Base-by-base conservation (phyloP, 2,888 invertebrate species). In the Oscheius myriophilus region DNA sequence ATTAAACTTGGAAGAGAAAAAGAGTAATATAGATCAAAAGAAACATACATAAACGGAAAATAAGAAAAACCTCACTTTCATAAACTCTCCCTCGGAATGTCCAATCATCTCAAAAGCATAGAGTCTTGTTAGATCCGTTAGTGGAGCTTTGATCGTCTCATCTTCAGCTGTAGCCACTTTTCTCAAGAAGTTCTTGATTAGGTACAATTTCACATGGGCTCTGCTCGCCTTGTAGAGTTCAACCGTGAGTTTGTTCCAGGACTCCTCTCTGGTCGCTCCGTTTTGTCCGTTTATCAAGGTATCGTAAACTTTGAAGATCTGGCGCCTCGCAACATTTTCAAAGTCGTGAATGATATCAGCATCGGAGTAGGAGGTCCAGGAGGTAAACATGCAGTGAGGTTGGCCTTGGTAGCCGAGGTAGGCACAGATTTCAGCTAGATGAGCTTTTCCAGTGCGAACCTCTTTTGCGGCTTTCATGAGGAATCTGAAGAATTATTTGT, bases 191-290 rank as follows among this genome's bases (percentile, higher is more conserved):
- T 91, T 91, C 52, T 91, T 89, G 2, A 94, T 91, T 14, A 95
- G 88, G 85, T 93, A 92, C 25, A 91, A 91, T 63, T 94, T 91
- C 82, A 93, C 93, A 86, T 95, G 95, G 0, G 92, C 92, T 89
- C 93, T 93, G 0, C 95, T 93, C 7, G 94, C 93, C 64, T 91
- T 90, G 0, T 92, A 90, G 23, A 95, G 89, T 84, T 93, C 92
- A 52, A 95, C 92, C 0, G 94, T 93, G 1, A 92, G 91, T 86
- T 91, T 89, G 88, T 96, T 95, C 91, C 94, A 94, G 0, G 95
- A 94, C 84, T 93, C 92, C 84, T 94, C 93, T 41, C 90, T 90
- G 0, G 90, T 87, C 91, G 75, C 67, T 33, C 70, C 69, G 23
- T 67, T 61, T 62, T 81, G 75, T 25, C 73, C 70, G 6, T 61